phyloP scores from a whole-genome alignment of 1,140 invertebrate genomes.

The Tetramorium simillimum region DNA sequence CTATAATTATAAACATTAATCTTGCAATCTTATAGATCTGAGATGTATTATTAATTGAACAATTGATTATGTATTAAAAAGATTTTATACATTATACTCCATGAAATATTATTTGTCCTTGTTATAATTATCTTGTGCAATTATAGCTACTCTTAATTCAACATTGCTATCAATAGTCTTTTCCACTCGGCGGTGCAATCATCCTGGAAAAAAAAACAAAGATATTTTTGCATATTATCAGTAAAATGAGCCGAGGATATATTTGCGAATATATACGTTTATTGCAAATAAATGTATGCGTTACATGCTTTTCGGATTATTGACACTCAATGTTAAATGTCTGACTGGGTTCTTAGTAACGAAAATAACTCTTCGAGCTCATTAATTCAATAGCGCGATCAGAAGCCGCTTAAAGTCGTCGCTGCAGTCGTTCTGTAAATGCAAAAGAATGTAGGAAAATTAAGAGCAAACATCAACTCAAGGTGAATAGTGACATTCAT shows the following conservation, averaged over 20 bases:
- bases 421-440: conserved; percentile 86
- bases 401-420: conserved; percentile 87
- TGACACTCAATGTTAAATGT: conserved; percentile 57
- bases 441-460: conserved; percentile 73
- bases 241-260: conserved; percentile 22
- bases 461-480: conserved; percentile 62
- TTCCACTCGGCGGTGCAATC: conserved; percentile 87
- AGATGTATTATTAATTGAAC: conserved; percentile 19
- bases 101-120: conserved; percentile 20
- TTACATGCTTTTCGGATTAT: conserved; percentile 62
- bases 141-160: conserved; percentile 77
- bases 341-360: conserved; percentile 57
- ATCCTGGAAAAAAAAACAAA: conserved; percentile 81
- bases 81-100: not conserved
- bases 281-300: conserved; percentile 58
- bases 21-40: not conserved
- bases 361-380: conserved; percentile 63
- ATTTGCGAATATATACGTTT: conserved; percentile 51
- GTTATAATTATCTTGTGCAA: not conserved
- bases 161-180: conserved; percentile 86
- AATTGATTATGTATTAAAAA: conserved; percentile 6
- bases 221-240: conserved; percentile 42
- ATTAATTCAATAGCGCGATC: conserved; percentile 84
- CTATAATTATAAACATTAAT: not conserved
- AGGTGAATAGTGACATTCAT: conserved; percentile 20